Percentiles rank a stretch among this genome's conserved stretches.
These are phyloP conservation scores for Hylaeus volcanicus DNA, from an alignment of 1,140 invertebrate species.

Conservation along the genomic window DNA sequence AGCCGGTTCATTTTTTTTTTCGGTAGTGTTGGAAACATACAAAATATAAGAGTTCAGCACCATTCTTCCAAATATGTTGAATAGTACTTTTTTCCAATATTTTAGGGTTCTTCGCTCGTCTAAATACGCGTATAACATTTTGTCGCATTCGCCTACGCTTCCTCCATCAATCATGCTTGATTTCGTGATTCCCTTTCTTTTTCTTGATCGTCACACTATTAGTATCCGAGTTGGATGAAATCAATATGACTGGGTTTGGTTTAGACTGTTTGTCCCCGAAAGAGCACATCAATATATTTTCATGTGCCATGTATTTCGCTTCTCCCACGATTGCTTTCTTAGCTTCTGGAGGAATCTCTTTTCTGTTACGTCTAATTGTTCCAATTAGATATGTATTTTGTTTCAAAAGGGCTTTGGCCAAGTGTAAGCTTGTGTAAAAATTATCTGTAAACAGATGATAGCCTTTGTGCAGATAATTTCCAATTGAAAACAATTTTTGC, in stretches of 20 bases:
- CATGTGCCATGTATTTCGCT: constrained; percentile 13
- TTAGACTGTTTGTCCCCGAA: neutral
- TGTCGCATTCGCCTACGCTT: neutral
- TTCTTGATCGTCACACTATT: too few relatives aligned
- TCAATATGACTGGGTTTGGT: too few relatives aligned
- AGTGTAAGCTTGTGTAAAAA: too few relatives aligned
- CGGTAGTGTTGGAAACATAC: neutral
- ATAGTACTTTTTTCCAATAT: constrained; percentile 31
- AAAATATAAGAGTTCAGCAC: constrained; percentile 21
- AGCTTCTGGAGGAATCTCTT: constrained; percentile 30
- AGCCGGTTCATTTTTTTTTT: neutral
- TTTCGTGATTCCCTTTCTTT: too few relatives aligned
- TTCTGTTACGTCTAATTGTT: constrained; percentile 18
- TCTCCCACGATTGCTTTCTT: constrained; percentile 27
- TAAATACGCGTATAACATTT: constrained; percentile 27
- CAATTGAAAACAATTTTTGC: too few relatives aligned
- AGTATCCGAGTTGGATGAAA: too few relatives aligned
- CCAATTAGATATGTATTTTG: constrained; percentile 10
- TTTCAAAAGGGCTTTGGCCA: too few relatives aligned
- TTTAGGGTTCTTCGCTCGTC: constrained; percentile 23
- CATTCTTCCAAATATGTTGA: constrained; percentile 13
- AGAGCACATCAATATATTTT: constrained; percentile 18
- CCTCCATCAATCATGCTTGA: too few relatives aligned
- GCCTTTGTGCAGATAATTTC: too few relatives aligned
- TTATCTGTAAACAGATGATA: too few relatives aligned